A percentile compares a stretch with the other conserved stretches of the same genome.
These are phyloP conservation scores for Falco concolor DNA, from an alignment of 2,797 vertebrate genomes.

Conservation along the genomic window DNA sequence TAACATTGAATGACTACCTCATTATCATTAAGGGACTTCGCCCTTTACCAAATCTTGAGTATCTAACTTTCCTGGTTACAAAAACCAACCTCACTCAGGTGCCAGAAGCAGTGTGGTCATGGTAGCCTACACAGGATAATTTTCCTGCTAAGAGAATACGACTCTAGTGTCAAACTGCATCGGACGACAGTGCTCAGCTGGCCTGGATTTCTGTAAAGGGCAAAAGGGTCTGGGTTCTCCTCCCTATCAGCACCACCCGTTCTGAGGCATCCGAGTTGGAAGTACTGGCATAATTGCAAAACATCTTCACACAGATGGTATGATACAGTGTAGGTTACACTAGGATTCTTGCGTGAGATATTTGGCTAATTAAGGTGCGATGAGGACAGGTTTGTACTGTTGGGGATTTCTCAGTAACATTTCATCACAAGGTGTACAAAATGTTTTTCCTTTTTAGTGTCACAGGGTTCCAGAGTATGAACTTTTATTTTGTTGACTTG, in stretches of 20 bases:
- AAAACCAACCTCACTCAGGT: not conserved
- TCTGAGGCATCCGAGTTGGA: constrained; percentile 30
- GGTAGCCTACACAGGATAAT: not conserved
- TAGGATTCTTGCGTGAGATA: not conserved
- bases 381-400: not conserved
- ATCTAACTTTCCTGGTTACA: not conserved
- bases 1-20: not conserved
- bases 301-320: not conserved
- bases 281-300: not conserved
- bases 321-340: not conserved
- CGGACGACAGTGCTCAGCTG: not conserved
- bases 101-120: not conserved
- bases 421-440: not conserved
- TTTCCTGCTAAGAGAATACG: not conserved
- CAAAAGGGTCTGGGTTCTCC: not conserved
- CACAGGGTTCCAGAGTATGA: not conserved
- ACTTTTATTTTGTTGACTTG: not conserved
- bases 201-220: not conserved
- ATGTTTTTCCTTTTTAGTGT: not conserved
- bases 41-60: not conserved
- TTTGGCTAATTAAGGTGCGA: not conserved
- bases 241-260: constrained; percentile 2
- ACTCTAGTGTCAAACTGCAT: not conserved
- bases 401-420: not conserved
- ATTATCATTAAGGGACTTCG: not conserved